Base-by-base conservation (phyloP, 2,113 vertebrate genomes). In the Caloenas nicobarica region DNA sequence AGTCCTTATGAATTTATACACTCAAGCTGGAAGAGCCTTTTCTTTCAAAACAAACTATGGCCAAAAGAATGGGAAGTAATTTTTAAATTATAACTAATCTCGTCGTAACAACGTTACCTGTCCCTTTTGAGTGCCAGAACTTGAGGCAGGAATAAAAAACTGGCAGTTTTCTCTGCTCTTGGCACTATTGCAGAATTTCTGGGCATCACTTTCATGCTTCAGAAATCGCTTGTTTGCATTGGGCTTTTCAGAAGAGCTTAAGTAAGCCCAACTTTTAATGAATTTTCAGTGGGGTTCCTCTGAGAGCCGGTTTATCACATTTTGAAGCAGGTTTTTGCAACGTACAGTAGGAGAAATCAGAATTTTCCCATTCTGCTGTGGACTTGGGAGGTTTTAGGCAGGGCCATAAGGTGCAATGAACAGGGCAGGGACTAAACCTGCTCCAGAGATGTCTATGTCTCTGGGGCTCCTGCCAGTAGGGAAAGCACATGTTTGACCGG, bases 361-460 rank as follows among this genome's bases (percentile, higher is more conserved):
- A 57, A 22, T 74, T 71, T 70, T 15, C 36, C 53, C 25, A 6
- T 40, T 60, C 17, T 0, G 0, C 19, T 28, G 11, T 7, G 36
- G 69, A 25, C 16, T 23, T 31, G 2, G 50, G 54, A 81, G 23
- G 48, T 18, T 87, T 89, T 33, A 46, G 56, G 73, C 22, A 58
- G 38, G 16, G 54, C 12, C 25, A 23, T 9, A 16, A 26, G 14
- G 6, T 28, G 25, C 58, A n/a, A 46, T 13, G 46, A 12, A 19
- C 4, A 29, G 22, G 23, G 42, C 36, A 81, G 48, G 34, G 53
- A 28, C 42, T 34, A 61, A 69, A 74, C 23, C 16, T 36, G 24
- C 60, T 72, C 42, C 42, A 73, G 70, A 78, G 38, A 12, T 9
- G 5, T 7, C 26, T 33, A 23, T 6, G 0, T 25, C 56, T 53